Evolutionary conservation across 2,113 vertebrate species (phyloP), one percentile per base, ranked within the genome.

Genomic region (Rallus limicola): DNA sequence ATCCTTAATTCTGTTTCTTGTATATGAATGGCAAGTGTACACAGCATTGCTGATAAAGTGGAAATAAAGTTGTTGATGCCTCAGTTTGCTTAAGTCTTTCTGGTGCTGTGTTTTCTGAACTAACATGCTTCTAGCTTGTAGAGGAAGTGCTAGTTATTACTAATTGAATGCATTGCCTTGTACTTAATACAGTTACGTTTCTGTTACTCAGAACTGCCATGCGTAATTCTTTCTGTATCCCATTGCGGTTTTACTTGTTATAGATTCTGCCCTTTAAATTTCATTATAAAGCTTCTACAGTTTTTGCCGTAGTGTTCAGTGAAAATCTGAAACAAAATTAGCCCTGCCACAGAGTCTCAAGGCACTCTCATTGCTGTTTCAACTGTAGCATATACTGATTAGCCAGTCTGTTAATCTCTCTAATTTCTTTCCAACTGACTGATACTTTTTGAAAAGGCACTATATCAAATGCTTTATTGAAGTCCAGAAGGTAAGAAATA

Each of bases 241-340:
- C 36, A 7, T 23, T 86, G 79, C 0, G 2, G 68, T 65, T 96
- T 94, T 83, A 42, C 68, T 95, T 71, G 38, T 31, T 74, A 72
- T 19, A 36, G 68, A 72, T 62, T 67, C n/a, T 92, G 40, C 29
- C 68, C 81, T 86, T 67, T 34, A 68, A 75, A 94, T 96, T 86
- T 80, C 33, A 38, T 94, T 82, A 71, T 44, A 64, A 85, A 89
- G 31, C 78, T 87, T 46, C 70, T 82, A 56, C 34, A 12, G 11
- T 46, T 92, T 93, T 63, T 90, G 16, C 55, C 1, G 1, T 20
- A 65, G 44, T 0, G 1, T 88, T 92, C 48, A 63, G 36, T 77
- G 58, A 92, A 92, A 95, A 86, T 40, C 25, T 48, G 40, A 94
- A 92, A 83, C 80, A 72, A 94, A 85, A 88, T 93, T 69, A 88